Evolutionary conservation across 2,113 vertebrate genomes (phyloP).

Genomic region (Lepus americanus): DNA sequence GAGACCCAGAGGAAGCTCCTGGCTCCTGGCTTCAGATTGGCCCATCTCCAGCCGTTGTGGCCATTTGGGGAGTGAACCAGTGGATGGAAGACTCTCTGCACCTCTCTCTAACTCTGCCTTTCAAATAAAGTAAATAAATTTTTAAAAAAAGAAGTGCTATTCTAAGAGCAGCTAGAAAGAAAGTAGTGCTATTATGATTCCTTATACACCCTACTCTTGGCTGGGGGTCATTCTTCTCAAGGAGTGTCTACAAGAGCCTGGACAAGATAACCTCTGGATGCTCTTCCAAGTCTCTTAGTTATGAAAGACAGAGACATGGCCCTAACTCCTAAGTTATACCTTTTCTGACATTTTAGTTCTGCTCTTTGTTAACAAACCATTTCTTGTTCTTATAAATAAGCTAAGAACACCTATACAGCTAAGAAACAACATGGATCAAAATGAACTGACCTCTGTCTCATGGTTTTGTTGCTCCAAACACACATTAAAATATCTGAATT

Average conservation of each 20-base stretch:
- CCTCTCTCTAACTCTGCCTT: too few species aligned
- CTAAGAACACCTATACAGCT: neutral
- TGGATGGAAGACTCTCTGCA: too few species aligned
- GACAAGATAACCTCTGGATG: neutral
- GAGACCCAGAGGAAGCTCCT: too few species aligned
- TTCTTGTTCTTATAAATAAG: conserved; percentile 27
- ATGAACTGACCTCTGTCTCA: neutral
- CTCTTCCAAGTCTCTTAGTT: neutral
- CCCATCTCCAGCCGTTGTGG: too few species aligned
- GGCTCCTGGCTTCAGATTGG: too few species aligned
- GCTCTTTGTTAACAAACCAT: neutral
- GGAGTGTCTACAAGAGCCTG: neutral
- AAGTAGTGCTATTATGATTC: neutral
- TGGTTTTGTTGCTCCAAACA: neutral
- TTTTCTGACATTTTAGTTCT: neutral
- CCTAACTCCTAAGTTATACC: neutral
- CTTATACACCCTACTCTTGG: neutral
- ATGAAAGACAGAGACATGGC: neutral
- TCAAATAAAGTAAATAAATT: too few species aligned
- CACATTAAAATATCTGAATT: neutral
- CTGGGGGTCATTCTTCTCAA: neutral
- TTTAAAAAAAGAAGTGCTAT: too few species aligned
- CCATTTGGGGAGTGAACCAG: too few species aligned
- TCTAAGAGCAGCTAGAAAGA: neutral
- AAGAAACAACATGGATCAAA: neutral